Base-by-base conservation (phyloP, 2,888 invertebrate species). In the Antheraea yamamai region DNA sequence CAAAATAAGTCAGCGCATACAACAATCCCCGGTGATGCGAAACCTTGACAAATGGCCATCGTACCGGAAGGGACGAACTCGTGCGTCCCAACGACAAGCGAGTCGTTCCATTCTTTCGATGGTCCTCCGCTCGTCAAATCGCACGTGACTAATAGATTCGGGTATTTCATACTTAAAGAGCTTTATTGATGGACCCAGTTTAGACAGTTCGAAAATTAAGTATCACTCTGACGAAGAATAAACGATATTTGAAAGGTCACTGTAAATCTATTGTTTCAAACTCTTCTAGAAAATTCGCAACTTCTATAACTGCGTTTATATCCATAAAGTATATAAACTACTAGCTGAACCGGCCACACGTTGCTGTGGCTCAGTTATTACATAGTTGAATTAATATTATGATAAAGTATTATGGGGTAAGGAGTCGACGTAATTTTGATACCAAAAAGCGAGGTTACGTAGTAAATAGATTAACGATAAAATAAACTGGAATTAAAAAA, bases 11-110 rank as follows among this genome's bases (percentile, higher is more conserved):
- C 20, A 10, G n/a, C 10, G 39, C 23, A 39, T 39, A 70, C 39
- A 70, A 70, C 35, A 55, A 75, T 73, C 75, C 68, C 66, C 74
- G 76, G 55, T 72, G 23, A 71, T 72, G 58, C 74, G 68, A 84
- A 81, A 12, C 79, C 82, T 83, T 89, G 90, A 92, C 91, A 91
- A 92, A 92, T 91, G 86, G 86, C 80, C 77, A 79, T 75, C 78
- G 82, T 83, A 83, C 87, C 83, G 84, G 81, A 84, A 81, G 81
- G 85, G 85, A 88, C 84, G 81, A 81, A 79, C 80, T 80, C 79
- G 78, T 81, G 80, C 76, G 79, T 79, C 79, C 80, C 75, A 78
- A 75, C 81, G 83, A 79, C 80, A 83, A 81, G 81, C 83, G 82
- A 79, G 83, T 3, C 81, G 78, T 74, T 58, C 58, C 55, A 47